phyloP scores from a whole-genome alignment of 2,888 invertebrate species.

The Lamellibrachia satsuma region DNA sequence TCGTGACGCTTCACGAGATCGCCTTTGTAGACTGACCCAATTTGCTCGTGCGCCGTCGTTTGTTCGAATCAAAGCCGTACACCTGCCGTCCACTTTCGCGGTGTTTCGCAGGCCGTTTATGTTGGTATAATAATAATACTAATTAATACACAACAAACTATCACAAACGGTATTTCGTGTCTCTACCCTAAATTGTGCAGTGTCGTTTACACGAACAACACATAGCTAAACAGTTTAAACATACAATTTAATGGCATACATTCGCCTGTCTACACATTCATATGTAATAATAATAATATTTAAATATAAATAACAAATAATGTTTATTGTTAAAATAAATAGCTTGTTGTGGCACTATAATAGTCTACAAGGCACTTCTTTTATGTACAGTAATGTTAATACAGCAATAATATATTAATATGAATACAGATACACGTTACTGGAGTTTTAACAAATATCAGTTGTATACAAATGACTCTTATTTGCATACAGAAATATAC shows the following conservation, averaged over 20 bases:
- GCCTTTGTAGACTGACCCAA: neutral
- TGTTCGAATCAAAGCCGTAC: too few relatives aligned
- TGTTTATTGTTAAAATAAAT: neutral
- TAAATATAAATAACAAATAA: slow-evolving; percentile 3
- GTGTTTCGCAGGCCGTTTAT: too few relatives aligned
- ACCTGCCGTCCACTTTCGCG: too few relatives aligned
- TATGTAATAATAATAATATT: neutral
- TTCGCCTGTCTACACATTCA: neutral
- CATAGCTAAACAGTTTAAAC: neutral
- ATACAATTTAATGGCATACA: too few relatives aligned
- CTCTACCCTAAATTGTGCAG: too few relatives aligned
- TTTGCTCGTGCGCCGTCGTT: too few relatives aligned
- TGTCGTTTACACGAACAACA: neutral
- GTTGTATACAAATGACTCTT: neutral
- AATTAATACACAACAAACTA: too few relatives aligned
- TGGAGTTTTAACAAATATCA: neutral
- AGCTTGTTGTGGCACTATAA: neutral
- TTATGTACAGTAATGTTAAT: neutral
- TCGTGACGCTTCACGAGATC: neutral
- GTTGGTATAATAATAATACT: too few relatives aligned
- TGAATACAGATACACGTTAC: neutral
- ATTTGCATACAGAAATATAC: neutral
- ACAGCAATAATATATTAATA: neutral
- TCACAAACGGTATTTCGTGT: too few relatives aligned
- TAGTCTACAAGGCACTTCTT: neutral